A percentile compares a stretch with the other conserved stretches of the same genome.
Evolutionary conservation across 2,888 invertebrate genomes (phyloP).

Genomic region (Caenorhabditis sp.): DNA sequence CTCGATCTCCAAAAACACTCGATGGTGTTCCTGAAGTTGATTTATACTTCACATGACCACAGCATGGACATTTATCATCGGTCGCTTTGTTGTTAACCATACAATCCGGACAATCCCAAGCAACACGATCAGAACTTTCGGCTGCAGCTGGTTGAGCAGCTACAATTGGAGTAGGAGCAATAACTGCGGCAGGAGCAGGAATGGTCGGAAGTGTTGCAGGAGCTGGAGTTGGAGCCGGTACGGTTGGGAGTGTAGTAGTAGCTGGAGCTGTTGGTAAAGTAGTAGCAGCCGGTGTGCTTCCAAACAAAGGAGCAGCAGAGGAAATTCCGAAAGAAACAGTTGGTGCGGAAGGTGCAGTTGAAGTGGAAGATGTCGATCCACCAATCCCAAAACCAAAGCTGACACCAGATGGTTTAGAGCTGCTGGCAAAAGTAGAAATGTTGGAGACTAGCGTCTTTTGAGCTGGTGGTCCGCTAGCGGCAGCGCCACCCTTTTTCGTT

Average conservation of each 20-base stretch:
- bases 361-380: conserved; percentile 12
- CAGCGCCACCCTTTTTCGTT: conserved; percentile 4
- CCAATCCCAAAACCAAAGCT: conserved; percentile 31
- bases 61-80: conserved; percentile 32
- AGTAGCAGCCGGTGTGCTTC: neutral
- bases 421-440: conserved; percentile 10
- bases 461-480: conserved; percentile 6
- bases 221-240: neutral
- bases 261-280: neutral
- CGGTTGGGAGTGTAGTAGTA: neutral
- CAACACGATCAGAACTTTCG: conserved; percentile 15
- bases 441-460: conserved; percentile 27
- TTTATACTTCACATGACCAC: conserved; percentile 19
- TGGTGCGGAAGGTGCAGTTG: conserved; percentile 4
- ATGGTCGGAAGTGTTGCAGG: neutral
- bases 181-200: neutral
- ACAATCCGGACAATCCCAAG: conserved; percentile 38
- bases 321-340: conserved; percentile 2
- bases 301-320: neutral
- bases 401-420: conserved; percentile 7
- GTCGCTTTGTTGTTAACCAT: conserved; percentile 30
- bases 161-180: neutral
- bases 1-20: conserved; percentile 35
- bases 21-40: conserved; percentile 7
- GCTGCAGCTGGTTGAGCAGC: neutral